phyloP scores from a whole-genome alignment of 2,888 invertebrate genomes.

The Selenia dentaria region DNA sequence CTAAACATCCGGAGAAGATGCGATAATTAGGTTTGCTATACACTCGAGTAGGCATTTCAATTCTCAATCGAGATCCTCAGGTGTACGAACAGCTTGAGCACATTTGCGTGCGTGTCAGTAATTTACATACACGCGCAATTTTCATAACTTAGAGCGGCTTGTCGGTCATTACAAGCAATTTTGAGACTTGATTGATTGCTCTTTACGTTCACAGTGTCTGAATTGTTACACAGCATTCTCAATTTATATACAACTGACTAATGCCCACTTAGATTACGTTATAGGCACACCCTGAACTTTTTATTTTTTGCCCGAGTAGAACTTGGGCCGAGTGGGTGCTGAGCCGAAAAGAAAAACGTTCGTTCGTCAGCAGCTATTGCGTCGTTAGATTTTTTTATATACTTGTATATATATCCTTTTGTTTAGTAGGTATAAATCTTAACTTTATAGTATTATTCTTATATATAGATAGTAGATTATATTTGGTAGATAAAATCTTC shows the following conservation, averaged over 20 bases:
- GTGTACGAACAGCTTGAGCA: neutral
- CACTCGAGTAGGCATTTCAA: neutral
- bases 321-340: too few species aligned
- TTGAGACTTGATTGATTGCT: slow-evolving; percentile 44
- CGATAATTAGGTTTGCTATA: slow-evolving; percentile 17
- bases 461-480: too few species aligned
- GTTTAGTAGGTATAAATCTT: too few species aligned
- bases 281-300: too few species aligned
- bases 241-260: neutral
- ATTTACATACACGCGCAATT: slow-evolving; percentile 42
- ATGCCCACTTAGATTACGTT: too few species aligned
- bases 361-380: too few species aligned
- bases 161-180: slow-evolving; percentile 40
- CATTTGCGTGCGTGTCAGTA: slow-evolving; percentile 22
- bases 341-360: too few species aligned
- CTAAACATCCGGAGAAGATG: slow-evolving; percentile 25
- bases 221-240: neutral
- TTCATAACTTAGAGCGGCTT: slow-evolving; percentile 24
- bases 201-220: slow-evolving; percentile 4
- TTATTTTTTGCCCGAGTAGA: too few species aligned
- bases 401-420: too few species aligned
- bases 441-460: too few species aligned
- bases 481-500: too few species aligned
- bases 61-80: slow-evolving; percentile 8
- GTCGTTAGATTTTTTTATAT: too few species aligned